Evolutionary conservation across 2,888 invertebrate genomes (phyloP).

Genomic region (Pyrgus malvae): DNA sequence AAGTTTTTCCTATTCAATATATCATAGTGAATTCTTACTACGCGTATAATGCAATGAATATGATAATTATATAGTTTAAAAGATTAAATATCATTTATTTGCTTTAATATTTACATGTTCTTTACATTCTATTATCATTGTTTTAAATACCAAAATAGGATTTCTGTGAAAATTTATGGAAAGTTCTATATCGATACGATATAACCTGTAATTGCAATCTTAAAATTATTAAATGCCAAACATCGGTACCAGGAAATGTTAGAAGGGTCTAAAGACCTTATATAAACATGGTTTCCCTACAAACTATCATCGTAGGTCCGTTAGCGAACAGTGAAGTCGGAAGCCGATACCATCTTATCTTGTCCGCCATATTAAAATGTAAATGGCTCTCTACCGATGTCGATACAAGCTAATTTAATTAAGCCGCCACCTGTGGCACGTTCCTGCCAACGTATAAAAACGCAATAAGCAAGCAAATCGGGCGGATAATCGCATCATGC

Average conservation of each 20-base stretch:
- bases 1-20: too few species aligned
- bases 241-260: neutral
- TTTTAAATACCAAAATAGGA: too few species aligned
- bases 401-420: constrained; percentile 21
- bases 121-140: too few species aligned
- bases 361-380: constrained; percentile 38
- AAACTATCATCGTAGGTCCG: constrained; percentile 31
- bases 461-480: constrained; percentile 15
- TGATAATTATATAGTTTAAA: too few species aligned
- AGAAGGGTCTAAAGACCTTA: neutral
- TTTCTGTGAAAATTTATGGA: too few species aligned
- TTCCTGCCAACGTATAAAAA: constrained; percentile 10
- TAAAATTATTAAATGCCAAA: neutral
- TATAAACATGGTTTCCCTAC: constrained; percentile 8
- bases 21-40: too few species aligned
- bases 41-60: too few species aligned
- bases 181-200: neutral
- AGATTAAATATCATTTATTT: too few species aligned
- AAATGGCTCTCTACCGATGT: constrained; percentile 31
- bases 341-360: constrained; percentile 38
- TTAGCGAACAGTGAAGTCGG: constrained; percentile 36
- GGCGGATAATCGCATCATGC: constrained; percentile 18
- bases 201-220: neutral
- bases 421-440: constrained; percentile 20
- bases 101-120: too few species aligned